phyloP scores from a whole-genome alignment of 2,797 vertebrate genomes.

The Cuculus canorus region DNA sequence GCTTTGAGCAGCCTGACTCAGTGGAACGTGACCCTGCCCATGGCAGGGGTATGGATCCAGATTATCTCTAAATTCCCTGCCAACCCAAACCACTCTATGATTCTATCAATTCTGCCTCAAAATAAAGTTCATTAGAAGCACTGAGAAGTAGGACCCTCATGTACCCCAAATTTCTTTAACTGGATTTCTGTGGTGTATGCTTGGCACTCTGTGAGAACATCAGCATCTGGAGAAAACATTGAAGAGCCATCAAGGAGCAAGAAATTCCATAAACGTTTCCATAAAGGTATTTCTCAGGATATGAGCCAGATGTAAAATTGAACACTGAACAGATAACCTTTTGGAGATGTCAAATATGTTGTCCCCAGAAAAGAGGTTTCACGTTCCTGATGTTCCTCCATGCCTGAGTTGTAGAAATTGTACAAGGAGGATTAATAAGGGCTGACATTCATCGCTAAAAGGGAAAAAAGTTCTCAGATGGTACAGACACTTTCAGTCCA shows the following conservation, averaged over 20 bases:
- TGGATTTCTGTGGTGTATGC: background rate
- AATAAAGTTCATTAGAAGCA: background rate
- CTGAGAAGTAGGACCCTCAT: background rate
- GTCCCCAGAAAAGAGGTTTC: background rate
- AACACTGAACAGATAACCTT: background rate
- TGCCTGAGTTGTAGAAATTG: background rate
- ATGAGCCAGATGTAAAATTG: background rate
- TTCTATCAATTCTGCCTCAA: background rate
- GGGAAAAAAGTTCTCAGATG: background rate
- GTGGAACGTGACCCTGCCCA: no score
- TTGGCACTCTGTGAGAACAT: background rate
- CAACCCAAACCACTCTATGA: no score
- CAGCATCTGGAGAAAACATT: background rate
- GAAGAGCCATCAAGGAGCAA: background rate
- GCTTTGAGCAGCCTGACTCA: no score
- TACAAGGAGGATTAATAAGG: background rate
- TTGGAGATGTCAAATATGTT: rapidly evolving
- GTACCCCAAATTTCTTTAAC: background rate
- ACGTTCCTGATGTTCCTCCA: background rate
- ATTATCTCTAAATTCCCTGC: no score
- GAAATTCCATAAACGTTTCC: background rate
- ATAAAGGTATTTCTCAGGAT: rapidly evolving
- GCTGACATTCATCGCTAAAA: background rate
- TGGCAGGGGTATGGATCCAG: no score
- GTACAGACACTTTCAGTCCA: rapidly evolving